phyloP scores from a whole-genome alignment of 1,140 invertebrate genomes.

The Bicyclus anynana region DNA sequence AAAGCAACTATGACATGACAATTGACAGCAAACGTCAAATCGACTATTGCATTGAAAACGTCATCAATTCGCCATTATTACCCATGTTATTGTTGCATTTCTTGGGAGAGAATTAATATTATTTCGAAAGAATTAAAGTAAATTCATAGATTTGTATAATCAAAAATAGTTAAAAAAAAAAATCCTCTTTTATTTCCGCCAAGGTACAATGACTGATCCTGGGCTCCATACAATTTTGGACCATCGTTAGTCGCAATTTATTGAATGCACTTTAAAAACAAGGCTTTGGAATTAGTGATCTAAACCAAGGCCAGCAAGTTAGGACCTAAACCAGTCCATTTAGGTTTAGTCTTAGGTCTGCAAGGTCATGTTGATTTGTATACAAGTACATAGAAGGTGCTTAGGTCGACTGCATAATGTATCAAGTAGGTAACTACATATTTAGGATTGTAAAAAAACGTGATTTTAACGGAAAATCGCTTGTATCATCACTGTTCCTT shows the following conservation, averaged over 20 bases:
- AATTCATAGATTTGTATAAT: no score
- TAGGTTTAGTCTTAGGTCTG: slow-evolving; percentile 8
- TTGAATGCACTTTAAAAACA: slow-evolving; percentile 19
- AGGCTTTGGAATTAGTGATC: slow-evolving; percentile 27
- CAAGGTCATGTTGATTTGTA: slow-evolving; percentile 19
- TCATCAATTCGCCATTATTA: no score
- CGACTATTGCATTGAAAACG: no score
- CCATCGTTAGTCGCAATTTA: slow-evolving; percentile 15
- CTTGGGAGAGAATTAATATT: no score
- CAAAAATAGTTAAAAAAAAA: no score
- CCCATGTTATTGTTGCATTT: no score
- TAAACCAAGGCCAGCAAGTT: slow-evolving; percentile 31
- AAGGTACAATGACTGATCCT: no score
- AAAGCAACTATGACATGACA: no score
- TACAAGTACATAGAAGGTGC: neutral
- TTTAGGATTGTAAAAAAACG: neutral
- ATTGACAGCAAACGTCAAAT: no score
- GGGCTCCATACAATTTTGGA: no score
- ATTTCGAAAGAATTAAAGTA: no score
- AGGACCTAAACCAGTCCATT: slow-evolving; percentile 19
- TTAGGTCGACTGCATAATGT: slow-evolving; percentile 4
- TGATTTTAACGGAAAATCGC: neutral
- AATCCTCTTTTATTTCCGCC: no score
- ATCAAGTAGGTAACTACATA: slow-evolving; percentile 1
- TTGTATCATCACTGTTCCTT: neutral